Evolutionary conservation across 2,113 vertebrate species (phyloP).

Genomic region (Rattus rattus): DNA sequence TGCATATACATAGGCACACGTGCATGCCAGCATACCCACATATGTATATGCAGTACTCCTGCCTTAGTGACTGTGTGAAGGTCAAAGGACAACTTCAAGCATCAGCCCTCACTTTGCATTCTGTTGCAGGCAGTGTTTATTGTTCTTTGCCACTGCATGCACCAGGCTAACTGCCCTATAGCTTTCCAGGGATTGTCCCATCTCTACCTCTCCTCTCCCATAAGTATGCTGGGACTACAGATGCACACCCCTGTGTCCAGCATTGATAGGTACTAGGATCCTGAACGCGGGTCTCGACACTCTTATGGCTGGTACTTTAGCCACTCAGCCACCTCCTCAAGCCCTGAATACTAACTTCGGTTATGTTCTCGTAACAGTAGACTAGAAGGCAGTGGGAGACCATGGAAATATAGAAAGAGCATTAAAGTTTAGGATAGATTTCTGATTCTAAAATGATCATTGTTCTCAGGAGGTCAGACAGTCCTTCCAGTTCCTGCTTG

Average conservation of each 20-base stretch:
- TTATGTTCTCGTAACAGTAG: neutral
- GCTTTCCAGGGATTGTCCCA: neutral
- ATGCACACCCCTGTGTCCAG: too few species aligned
- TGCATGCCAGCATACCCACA: too few species aligned
- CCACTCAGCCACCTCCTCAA: neutral
- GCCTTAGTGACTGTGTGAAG: neutral
- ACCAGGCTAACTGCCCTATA: neutral
- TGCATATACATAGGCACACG: too few species aligned
- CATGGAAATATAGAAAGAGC: slow-evolving; percentile 41
- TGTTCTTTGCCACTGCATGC: neutral
- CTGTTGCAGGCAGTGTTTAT: neutral
- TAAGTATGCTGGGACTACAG: neutral
- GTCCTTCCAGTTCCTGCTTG: slow-evolving; percentile 4
- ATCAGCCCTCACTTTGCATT: neutral
- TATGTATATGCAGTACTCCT: neutral
- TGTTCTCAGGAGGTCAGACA: neutral
- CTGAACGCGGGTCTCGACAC: neutral
- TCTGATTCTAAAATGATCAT: slow-evolving; percentile 41
- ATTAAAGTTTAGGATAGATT: slow-evolving; percentile 32
- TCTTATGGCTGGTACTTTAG: neutral
- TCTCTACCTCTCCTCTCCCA: neutral
- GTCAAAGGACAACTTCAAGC: neutral
- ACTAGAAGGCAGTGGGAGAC: slow-evolving; percentile 17
- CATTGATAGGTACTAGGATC: neutral
- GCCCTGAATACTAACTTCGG: neutral